A percentile compares a stretch with the other conserved stretches of the same genome.
Conservation (phyloP, 2,797 vertebrate genomes). For the Cossypha polioptera region DNA sequence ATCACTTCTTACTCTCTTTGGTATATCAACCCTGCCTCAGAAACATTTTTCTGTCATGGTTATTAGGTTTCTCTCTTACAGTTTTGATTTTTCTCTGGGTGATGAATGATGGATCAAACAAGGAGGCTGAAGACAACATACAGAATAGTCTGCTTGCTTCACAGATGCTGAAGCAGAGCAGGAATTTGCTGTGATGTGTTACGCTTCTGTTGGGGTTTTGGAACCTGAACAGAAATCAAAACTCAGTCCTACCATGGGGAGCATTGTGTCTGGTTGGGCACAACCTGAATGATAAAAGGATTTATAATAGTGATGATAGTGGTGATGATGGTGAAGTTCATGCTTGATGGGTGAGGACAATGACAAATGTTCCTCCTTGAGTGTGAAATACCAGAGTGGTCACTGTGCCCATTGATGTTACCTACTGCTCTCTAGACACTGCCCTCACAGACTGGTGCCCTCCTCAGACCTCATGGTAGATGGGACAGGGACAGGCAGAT, state of each 20-base stretch:
- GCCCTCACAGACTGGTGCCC: not conserved
- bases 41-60: not conserved
- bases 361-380: not conserved
- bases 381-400: rapidly evolving
- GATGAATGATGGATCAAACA: not conserved
- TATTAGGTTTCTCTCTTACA: not conserved
- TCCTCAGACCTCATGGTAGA: not conserved
- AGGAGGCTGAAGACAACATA: not conserved
- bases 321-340: not conserved
- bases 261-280: not conserved
- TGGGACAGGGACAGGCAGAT: not conserved
- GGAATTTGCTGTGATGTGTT: not conserved
- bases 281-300: not conserved
- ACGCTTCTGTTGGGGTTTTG: not conserved
- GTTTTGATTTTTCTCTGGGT: not conserved
- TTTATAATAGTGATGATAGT: not conserved
- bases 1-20: not conserved
- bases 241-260: not conserved
- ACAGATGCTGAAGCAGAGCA: not conserved
- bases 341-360: not conserved
- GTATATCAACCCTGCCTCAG: not conserved
- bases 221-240: not conserved
- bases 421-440: not conserved
- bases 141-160: not conserved
- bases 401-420: not conserved